Conservation (phyloP, 2,888 invertebrate genomes). For the Sinopyrophorus schimmeli region DNA sequence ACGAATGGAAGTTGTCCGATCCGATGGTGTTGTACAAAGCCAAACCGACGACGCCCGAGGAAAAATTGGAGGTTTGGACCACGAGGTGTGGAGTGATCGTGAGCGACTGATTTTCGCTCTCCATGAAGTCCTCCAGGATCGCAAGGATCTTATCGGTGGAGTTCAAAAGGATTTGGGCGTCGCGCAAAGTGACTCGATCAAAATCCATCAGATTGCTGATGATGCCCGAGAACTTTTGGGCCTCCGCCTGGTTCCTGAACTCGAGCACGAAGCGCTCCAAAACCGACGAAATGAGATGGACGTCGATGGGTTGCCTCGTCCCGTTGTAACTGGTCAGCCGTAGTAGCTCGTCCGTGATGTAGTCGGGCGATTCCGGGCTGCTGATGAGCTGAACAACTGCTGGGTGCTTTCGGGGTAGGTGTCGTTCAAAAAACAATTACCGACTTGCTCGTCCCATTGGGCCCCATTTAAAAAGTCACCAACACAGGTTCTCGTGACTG, state of each 20-base stretch:
- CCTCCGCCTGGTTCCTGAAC: constrained; percentile 2
- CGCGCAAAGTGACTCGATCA: constrained; percentile 49
- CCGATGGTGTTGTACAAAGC: constrained; percentile 4
- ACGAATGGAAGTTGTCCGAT: background rate
- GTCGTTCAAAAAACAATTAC: constrained; percentile 8
- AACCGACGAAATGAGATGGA: constrained; percentile 13
- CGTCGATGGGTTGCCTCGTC: constrained; percentile 8
- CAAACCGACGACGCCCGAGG: constrained; percentile 12
- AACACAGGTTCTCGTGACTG: constrained; percentile 59
- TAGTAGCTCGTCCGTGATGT: constrained; percentile 9
- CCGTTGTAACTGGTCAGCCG: constrained; percentile 7
- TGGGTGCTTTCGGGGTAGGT: constrained; percentile 12
- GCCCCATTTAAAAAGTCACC: constrained; percentile 62
- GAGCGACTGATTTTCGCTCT: background rate
- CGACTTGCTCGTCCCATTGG: constrained; percentile 53
- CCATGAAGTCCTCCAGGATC: constrained; percentile 60
- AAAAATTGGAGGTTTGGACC: constrained; percentile 24
- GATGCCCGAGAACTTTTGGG: constrained; percentile 53
- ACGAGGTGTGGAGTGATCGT: constrained; percentile 24
- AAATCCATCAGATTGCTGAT: constrained; percentile 58
- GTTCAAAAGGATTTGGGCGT: constrained; percentile 59
- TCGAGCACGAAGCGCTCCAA: background rate
- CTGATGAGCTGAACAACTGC: constrained; percentile 10
- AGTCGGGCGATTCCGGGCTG: constrained; percentile 9
- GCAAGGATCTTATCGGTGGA: constrained; percentile 65